Base-by-base conservation (phyloP, 2,888 invertebrate genomes). In the Dioctria linearis region DNA sequence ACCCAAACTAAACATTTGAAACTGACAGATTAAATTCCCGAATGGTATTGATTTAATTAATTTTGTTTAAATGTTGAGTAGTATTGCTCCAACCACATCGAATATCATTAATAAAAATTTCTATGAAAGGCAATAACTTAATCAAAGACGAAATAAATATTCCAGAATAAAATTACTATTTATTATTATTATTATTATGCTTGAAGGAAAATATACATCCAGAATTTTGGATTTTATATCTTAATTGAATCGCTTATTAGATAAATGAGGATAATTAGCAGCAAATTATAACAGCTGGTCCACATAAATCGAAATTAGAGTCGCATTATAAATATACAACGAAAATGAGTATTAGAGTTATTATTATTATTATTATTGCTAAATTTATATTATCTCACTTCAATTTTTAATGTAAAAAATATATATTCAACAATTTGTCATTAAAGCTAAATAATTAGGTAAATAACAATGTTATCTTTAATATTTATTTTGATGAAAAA, bases 321-420 rank as follows among this genome's bases (percentile, higher is more conserved):
- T 39, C 63, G 63, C 63, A 59, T 75, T 75, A 75, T 75, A 75
- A 75, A 75, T 59, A 75, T 75, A 75, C 73, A 75, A 75, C 73
- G 73, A 75, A 75, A 59, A 75, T 75, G 59, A 75, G 73, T 75
- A 75, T 75, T 75, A 75, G 59, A 40, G 37, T 49, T 75, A 75
- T 75, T 75, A 75, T 75, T 75, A 75, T 59, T 63, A 42, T 59
- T 42, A 75, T 59, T 63, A 42, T 59, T 42, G 59, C 39, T 65
- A 69, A 69, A 61, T 40, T 69, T 39, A 69, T 69, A 69, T 46
- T 49, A 69, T 69, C 49, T 69, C 51, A 54, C 69, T 69, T 69
- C 69, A 51, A 69, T 69, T 51, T 75, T 75, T 57, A 75, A 66
- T 63, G 40, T 63, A 63, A 63, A 39, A 61, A 25, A 25, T 25